phyloP scores from a whole-genome alignment of 1,140 invertebrate genomes.

The Scaptomyza hsui region DNA sequence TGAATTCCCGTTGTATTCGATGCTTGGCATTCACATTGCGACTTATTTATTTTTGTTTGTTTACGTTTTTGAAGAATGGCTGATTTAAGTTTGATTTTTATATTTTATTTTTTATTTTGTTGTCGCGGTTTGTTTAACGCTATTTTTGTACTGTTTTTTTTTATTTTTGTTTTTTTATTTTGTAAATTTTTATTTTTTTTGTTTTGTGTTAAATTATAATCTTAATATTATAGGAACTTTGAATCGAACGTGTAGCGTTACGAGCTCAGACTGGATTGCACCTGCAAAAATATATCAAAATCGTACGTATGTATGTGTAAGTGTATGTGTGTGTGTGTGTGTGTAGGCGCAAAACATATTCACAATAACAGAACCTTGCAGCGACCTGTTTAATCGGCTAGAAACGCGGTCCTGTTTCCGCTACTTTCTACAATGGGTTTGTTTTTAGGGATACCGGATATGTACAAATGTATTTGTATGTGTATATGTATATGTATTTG shows the following conservation, averaged over 20 bases:
- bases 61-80: constrained; percentile 3
- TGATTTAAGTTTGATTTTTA: neutral
- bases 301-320: neutral
- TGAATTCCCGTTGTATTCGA: neutral
- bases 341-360: too few species aligned
- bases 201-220: constrained; percentile 54
- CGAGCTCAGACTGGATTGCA: constrained; percentile 45
- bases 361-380: too few species aligned
- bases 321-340: too few species aligned
- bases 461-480: too few species aligned
- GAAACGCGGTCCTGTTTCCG: neutral
- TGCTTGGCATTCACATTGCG: constrained; percentile 4
- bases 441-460: too few species aligned
- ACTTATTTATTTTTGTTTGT: constrained; percentile 5
- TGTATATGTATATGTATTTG: neutral
- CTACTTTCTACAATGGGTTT: too few species aligned
- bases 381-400: neutral
- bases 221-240: constrained; percentile 78
- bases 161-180: constrained; percentile 24
- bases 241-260: constrained; percentile 45
- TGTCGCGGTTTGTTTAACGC: neutral
- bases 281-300: constrained; percentile 27
- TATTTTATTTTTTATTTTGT: too few species aligned
- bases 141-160: constrained; percentile 3
- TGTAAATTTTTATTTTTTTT: constrained; percentile 44